These are phyloP conservation scores for Diorhabda elongata DNA, from an alignment of 1,140 invertebrate genomes.

Conservation along the genomic window DNA sequence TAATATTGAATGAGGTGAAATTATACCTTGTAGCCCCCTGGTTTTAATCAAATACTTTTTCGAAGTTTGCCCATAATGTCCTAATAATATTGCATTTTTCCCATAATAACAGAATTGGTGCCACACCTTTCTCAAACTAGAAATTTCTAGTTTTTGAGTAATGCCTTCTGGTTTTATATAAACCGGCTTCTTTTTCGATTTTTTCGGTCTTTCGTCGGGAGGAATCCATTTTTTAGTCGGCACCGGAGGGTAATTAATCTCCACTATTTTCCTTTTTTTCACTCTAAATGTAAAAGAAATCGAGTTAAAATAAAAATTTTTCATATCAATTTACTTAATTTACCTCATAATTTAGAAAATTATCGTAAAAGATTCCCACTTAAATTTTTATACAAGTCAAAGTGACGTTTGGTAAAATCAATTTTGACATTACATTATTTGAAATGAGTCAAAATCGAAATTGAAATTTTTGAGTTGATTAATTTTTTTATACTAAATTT, in stretches of 20 bases:
- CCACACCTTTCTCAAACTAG: constrained; percentile 37
- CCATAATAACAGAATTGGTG: constrained; percentile 30
- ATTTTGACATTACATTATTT: too few relatives aligned
- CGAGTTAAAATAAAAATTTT: too few relatives aligned
- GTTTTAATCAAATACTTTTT: constrained; percentile 35
- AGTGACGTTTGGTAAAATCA: too few relatives aligned
- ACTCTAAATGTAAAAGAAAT: background rate
- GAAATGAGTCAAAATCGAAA: too few relatives aligned
- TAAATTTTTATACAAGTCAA: too few relatives aligned
- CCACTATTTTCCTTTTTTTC: constrained; percentile 17
- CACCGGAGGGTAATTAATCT: constrained; percentile 38
- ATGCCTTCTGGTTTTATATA: constrained; percentile 36
- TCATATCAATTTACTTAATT: too few relatives aligned
- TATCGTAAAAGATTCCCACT: too few relatives aligned
- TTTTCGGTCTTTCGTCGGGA: constrained; percentile 34
- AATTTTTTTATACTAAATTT: too few relatives aligned
- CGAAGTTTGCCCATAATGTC: constrained; percentile 34
- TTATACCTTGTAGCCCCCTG: constrained; percentile 39
- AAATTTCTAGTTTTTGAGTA: constrained; percentile 34
- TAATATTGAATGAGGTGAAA: too few relatives aligned
- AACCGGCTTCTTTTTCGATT: constrained; percentile 22
- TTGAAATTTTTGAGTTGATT: too few relatives aligned
- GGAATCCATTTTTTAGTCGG: constrained; percentile 42
- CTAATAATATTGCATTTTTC: constrained; percentile 27
- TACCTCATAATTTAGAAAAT: too few relatives aligned